phyloP scores from a whole-genome alignment of 2,888 invertebrate species.

The Eupeodes latifasciatus region DNA sequence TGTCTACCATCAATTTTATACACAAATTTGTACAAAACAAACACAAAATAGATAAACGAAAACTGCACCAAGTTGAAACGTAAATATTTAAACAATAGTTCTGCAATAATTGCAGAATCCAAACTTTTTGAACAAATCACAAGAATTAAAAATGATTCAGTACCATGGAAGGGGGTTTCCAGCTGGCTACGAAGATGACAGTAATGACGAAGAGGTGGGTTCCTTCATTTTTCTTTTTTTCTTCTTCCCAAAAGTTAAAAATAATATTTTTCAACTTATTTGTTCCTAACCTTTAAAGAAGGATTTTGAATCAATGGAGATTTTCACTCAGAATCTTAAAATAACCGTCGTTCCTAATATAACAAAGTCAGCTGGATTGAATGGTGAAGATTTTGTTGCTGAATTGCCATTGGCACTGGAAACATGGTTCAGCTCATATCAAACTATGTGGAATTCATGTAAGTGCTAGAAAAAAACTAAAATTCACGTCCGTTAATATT shows the following conservation, averaged over 20 bases:
- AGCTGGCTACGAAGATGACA: slow-evolving; percentile 81
- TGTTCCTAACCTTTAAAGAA: background rate
- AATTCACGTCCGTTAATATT: background rate
- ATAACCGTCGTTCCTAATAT: slow-evolving; percentile 83
- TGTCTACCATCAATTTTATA: slow-evolving; percentile 19
- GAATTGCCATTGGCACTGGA: slow-evolving; percentile 79
- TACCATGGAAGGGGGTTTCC: slow-evolving; percentile 77
- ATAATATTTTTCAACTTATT: background rate
- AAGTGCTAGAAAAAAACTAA: slow-evolving; percentile 53
- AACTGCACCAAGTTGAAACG: slow-evolving; percentile 8
- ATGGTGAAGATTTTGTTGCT: slow-evolving; percentile 82
- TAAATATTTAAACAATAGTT: background rate
- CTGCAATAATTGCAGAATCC: background rate
- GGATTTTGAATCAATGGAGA: slow-evolving; percentile 58
- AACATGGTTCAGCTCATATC: slow-evolving; percentile 80
- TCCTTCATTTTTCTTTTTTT: slow-evolving; percentile 20
- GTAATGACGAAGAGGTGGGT: slow-evolving; percentile 77
- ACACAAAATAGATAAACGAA: background rate
- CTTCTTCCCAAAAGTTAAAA: background rate
- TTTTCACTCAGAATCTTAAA: slow-evolving; percentile 80
- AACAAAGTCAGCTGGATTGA: slow-evolving; percentile 82
- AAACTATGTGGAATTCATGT: slow-evolving; percentile 81
- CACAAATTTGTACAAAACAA: slow-evolving; percentile 15
- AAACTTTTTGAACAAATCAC: slow-evolving; percentile 4
- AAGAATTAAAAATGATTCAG: slow-evolving; percentile 27